Percentiles rank a stretch among this genome's conserved stretches.
Evolutionary conservation across 2,888 invertebrate species (phyloP).

Genomic region (Phyllotreta striolata): DNA sequence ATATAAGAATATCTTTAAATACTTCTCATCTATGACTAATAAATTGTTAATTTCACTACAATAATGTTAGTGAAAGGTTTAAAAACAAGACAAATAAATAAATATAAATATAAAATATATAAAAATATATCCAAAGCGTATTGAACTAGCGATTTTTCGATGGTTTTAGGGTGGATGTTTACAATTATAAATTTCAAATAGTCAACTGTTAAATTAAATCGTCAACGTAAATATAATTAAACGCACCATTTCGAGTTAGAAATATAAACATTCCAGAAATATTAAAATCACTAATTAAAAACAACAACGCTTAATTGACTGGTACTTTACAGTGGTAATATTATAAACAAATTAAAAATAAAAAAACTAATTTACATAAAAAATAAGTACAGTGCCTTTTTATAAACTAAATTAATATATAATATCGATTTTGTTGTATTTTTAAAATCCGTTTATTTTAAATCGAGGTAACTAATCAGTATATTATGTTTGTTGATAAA

Average conservation of each 20-base stretch:
- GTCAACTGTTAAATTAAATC: too few relatives aligned
- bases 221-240: background rate
- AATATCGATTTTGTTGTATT: slow-evolving; percentile 39
- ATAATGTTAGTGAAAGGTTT: slow-evolving; percentile 48
- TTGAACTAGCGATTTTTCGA: slow-evolving; percentile 7
- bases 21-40: slow-evolving; percentile 45
- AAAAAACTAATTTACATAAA: slow-evolving; percentile 50
- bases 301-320: slow-evolving; percentile 54
- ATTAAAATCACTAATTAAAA: slow-evolving; percentile 40
- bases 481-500: slow-evolving; percentile 46
- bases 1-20: slow-evolving; percentile 48
- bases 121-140: slow-evolving; percentile 34
- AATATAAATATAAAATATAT: slow-evolving; percentile 50
- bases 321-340: slow-evolving; percentile 48
- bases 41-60: slow-evolving; percentile 49
- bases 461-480: slow-evolving; percentile 54
- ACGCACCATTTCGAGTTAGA: slow-evolving; percentile 32
- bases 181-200: slow-evolving; percentile 26
- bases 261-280: slow-evolving; percentile 36
- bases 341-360: slow-evolving; percentile 44
- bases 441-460: slow-evolving; percentile 43
- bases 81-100: slow-evolving; percentile 50
- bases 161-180: slow-evolving; percentile 23
- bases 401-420: slow-evolving; percentile 42
- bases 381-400: slow-evolving; percentile 54